Conservation (phyloP, 2,113 vertebrate species). For the Carlito syrichta region DNA sequence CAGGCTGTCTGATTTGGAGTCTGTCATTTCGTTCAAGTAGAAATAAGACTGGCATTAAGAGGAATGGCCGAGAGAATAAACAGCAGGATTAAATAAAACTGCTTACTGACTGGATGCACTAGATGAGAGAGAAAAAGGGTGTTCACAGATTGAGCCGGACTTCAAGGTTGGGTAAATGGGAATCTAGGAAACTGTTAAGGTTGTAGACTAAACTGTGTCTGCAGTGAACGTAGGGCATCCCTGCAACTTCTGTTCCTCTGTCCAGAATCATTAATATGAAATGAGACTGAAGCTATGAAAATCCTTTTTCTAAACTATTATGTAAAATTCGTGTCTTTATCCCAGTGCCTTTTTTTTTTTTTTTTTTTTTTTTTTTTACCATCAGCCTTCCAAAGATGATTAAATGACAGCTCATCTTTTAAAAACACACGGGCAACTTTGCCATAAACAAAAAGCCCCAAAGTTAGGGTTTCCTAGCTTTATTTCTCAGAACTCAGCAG, state of each 20-base stretch:
- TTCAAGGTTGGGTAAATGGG: neutral
- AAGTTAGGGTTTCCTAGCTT: neutral
- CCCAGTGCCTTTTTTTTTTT: neutral
- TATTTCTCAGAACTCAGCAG: slow-evolving; percentile 8
- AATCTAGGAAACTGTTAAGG: neutral
- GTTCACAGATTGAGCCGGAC: neutral
- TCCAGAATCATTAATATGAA: neutral
- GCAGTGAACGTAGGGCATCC: neutral
- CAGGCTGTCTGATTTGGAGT: neutral
- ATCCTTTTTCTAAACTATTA: neutral
- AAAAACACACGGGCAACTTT: neutral
- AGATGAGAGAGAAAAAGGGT: neutral
- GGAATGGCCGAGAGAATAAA: neutral
- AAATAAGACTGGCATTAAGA: neutral
- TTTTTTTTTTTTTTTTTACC: slow-evolving; percentile 18
- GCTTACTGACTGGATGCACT: neutral
- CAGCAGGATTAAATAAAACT: neutral
- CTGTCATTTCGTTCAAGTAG: neutral
- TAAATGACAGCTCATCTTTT: slow-evolving; percentile 2
- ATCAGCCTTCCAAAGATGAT: slow-evolving; percentile 15
- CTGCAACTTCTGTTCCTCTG: neutral
- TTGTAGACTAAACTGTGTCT: neutral
- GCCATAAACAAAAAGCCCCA: neutral
- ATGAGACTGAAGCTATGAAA: neutral
- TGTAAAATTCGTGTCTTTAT: slow-evolving; percentile 10